Evolutionary conservation across 2,113 vertebrate genomes (phyloP), one percentile per base, ranked within the genome.

Genomic region (Crotalus horridus): DNA sequence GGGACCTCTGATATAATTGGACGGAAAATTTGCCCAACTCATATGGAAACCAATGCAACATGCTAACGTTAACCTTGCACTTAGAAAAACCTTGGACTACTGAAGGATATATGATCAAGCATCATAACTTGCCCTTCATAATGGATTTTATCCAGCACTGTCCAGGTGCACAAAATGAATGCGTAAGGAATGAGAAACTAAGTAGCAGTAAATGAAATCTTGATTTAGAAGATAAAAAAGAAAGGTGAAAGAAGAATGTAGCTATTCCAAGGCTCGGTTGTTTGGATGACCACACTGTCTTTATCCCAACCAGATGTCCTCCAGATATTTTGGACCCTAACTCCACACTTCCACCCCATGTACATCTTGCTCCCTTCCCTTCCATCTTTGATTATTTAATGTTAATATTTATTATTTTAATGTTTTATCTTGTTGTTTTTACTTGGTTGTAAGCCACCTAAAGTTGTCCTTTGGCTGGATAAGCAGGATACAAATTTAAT

Each of bases 21-120:
- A 95, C 55, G 17, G 86, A 86, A 89, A 55, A 95, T 94, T 93
- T 91, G 20, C 48, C 92, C 56, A 91, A 91, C 64, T 10, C 87
- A 90, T 4, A 87, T 55, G 17, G 39, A 33, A 15, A 74, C n/a
- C 59, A 55, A 5, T 23, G 90, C 51, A 87, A 87, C 64, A 56
- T 85, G 15, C 46, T 58, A 53, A 21, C 56, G 85, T 92, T 61
- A 4, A 58, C 55, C 56, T 85, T 59, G 43, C 3, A 9, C 87
- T 85, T 58, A 48, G 51, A 29, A 89, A 92, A 48, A 33, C 39
- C 53, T 92, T 58, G 26, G 39, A 89, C 26, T 53, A 23, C 61
- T 64, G 33, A 26, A 55, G 69, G 87, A 15, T n/a, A 81, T 85
- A 89, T 85, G 53, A 89, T 56, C 56, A 64, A 91, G 26, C 51